Evolutionary conservation across 2,888 invertebrate genomes (phyloP), one percentile per base, ranked within the genome.

Genomic region (Acanthosepion lycidas): DNA sequence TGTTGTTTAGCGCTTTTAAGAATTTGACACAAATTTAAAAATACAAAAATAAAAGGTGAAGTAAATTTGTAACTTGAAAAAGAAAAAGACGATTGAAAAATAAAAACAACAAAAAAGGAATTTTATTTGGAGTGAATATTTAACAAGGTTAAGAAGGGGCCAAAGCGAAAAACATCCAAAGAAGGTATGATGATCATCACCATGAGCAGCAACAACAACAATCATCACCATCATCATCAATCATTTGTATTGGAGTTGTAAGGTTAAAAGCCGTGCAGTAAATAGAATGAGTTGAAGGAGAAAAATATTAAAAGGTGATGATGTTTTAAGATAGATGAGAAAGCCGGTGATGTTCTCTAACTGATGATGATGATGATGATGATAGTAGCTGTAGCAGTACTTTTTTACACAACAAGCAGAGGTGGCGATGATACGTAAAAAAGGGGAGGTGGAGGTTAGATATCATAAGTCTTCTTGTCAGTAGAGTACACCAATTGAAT

Each of bases 201-300:
- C n/a, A 78, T 23, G 20, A 59, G 1, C 20, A 20, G 59, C 59
- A 59, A 20, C 59, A 55, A 53, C 53, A 53, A 55, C 26, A 6
- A 28, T 78, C 8, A n/a, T 78, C 26, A 28, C 26, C 26, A 28
- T 64, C 6, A 64, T 64, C 3, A 28, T 28, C 28, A 78, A n/a
- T 33, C 33, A 15, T 78, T 78, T 78, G 28, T 28, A 78, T 64
- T 78, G 78, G n/a, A 78, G n/a, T 78, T n/a, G 78, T 78, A 28
- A 59, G 78, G 78, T 78, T 78, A 78, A 78, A 78, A 78, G 9
- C 2, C 33, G 12, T 33, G n/a, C n/a, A 78, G n/a, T 78, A 78
- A n/a, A 78, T 78, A n/a, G 78, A 78, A n/a, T n/a, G 78, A 33
- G 78, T 78, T 78, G 78, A 78, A n/a, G n/a, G 78, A 78, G 78